phyloP scores from a whole-genome alignment of 2,113 vertebrate genomes.

The Engystomops pustulosus region DNA sequence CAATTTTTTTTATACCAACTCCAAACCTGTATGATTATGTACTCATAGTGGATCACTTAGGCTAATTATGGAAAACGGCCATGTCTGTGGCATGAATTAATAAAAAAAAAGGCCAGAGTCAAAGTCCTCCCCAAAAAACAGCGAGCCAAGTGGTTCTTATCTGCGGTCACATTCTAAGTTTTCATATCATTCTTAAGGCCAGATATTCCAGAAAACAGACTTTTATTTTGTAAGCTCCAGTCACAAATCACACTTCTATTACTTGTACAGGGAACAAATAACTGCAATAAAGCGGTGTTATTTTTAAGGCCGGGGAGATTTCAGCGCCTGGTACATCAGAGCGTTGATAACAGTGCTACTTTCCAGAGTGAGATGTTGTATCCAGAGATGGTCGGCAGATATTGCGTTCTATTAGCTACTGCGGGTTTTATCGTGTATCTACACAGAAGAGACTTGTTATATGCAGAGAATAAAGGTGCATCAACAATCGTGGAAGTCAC shows the following conservation, averaged over 20 bases:
- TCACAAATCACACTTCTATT: slow-evolving; percentile 51
- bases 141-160: slow-evolving; percentile 4
- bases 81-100: background rate
- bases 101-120: background rate
- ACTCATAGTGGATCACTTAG: background rate
- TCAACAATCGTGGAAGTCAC: background rate
- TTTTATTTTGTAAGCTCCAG: slow-evolving; percentile 13
- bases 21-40: no score
- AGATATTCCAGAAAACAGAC: slow-evolving; percentile 12
- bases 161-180: background rate
- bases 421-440: slow-evolving; percentile 50
- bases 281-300: slow-evolving; percentile 48
- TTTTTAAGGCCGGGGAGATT: slow-evolving; percentile 52
- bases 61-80: background rate
- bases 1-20: no score
- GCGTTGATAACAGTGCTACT: slow-evolving; percentile 43
- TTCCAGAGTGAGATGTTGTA: slow-evolving; percentile 49
- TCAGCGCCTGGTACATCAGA: slow-evolving; percentile 44
- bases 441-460: slow-evolving; percentile 52
- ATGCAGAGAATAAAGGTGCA: slow-evolving; percentile 38
- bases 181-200: slow-evolving; percentile 10
- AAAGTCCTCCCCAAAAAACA: background rate
- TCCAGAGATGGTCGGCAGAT: slow-evolving; percentile 45
- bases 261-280: slow-evolving; percentile 51
- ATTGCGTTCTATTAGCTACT: slow-evolving; percentile 34